A percentile compares a stretch with the other conserved stretches of the same genome.
phyloP scores from a whole-genome alignment of 2,113 vertebrate genomes.

The Rhinolophus sinicus region DNA sequence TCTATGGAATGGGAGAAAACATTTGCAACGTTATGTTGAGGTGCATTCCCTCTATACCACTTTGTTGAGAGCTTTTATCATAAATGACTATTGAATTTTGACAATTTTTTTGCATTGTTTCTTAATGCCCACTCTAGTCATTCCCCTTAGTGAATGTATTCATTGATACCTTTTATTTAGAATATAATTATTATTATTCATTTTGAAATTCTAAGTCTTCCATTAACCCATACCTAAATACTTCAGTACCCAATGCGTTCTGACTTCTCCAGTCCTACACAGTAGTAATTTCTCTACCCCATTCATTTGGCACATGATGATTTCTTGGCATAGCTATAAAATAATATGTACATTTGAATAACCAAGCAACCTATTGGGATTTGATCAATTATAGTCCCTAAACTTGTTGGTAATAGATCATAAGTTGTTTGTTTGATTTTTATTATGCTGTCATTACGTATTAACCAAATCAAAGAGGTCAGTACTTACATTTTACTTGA shows the following conservation, averaged over 20 bases:
- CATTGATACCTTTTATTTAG: not conserved
- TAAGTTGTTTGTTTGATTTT: not conserved
- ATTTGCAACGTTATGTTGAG: not conserved
- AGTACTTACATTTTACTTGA: not conserved
- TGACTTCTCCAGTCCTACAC: not conserved
- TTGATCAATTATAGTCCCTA: not conserved
- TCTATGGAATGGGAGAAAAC: not conserved
- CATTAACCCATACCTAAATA: not conserved
- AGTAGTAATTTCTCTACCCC: not conserved
- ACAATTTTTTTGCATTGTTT: not conserved
- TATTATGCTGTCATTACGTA: not conserved
- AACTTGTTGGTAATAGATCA: not conserved
- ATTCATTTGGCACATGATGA: not conserved
- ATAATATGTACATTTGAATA: not conserved
- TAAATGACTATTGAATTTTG: not conserved
- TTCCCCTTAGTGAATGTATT: not conserved
- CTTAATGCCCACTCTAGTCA: not conserved
- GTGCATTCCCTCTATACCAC: not conserved
- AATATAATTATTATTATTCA: not conserved
- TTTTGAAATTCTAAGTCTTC: not conserved
- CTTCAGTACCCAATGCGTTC: not conserved
- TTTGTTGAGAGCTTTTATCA: not conserved
- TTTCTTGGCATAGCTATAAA: not conserved
- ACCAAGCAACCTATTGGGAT: not conserved
- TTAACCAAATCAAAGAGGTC: not conserved